Evolutionary conservation across 1,140 invertebrate genomes (phyloP), one percentile per base, ranked within the genome.

Genomic region (Pomphorhynchus laevis): DNA sequence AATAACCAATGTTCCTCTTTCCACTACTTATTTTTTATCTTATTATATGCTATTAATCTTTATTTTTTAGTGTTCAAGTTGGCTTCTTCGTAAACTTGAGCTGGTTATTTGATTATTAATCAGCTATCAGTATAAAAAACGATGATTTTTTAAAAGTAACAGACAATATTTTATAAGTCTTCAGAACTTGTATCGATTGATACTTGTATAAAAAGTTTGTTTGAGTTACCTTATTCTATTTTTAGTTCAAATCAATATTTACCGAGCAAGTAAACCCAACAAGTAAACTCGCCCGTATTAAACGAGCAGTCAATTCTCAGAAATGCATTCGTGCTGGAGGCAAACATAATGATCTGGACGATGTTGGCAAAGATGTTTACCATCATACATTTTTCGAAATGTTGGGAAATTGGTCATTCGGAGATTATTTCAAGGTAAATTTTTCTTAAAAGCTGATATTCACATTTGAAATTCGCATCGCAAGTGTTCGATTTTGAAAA

Each of bases 311-410:
- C 5, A 95, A 95, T 55, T 77, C 74, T 4, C 86, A 95, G 54
- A 95, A 95, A 57, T 98, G 86, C 56, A 91, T 95, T 47, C 67
- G 89, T 50, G 86, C 86, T 50, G 89, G 86, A 45, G 89, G 89
- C 38, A 95, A 98, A 60, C 84, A 95, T 53, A 95, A 95, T 61
- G 89, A 98, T 61, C 61, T 98, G 38, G 86, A 98, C 62, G 84
- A 95, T 67, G 86, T 98, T 27, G 89, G 89, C 20, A 93, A 93
- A 63, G 89, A 98, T 66, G 79, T 91, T 1, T 95, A 95, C 51
- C 89, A 98, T 65, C 89, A 98, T 51, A 95, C 89, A 2, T 98
- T 93, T 58, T 98, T 98, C 64, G 89, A 98, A 63, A 98, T 98
- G 86, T 66, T 98, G 62, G 89, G 89, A 17, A 98, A 95, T 54